Conservation (phyloP, 1,140 invertebrate genomes). For the Cotesia vestalis region DNA sequence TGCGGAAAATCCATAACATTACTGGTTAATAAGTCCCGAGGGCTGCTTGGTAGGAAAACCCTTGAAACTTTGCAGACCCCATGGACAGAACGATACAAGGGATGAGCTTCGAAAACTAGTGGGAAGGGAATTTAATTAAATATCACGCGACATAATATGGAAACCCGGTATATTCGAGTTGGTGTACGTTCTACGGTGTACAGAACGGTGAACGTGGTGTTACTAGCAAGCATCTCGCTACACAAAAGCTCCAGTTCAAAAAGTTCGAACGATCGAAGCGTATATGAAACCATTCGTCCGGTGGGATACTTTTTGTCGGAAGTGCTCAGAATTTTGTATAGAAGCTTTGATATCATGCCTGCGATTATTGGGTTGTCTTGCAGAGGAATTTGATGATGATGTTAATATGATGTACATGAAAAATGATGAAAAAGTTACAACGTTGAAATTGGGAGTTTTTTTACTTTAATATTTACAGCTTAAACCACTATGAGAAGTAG, state of each 20-base stretch:
- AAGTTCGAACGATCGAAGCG: constrained; percentile 44
- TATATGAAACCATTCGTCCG: not conserved
- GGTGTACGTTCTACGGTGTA: not conserved
- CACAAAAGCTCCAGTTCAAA: constrained; percentile 37
- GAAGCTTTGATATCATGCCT: constrained; percentile 40
- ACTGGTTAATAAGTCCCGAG: constrained; percentile 51
- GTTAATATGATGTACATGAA: not conserved
- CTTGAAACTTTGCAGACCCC: constrained; percentile 56
- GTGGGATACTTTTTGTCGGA: constrained; percentile 29
- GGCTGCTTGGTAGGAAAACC: constrained; percentile 40
- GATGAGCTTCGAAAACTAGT: constrained; percentile 28
- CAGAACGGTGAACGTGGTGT: constrained; percentile 36
- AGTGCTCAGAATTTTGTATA: constrained; percentile 36
- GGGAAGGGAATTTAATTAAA: constrained; percentile 56
- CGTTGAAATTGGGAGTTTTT: no score
- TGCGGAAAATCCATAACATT: constrained; percentile 42
- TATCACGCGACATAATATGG: constrained; percentile 56
- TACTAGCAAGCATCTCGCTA: constrained; percentile 43
- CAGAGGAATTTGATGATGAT: not conserved
- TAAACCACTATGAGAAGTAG: no score
- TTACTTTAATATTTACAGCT: no score
- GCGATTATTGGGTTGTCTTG: not conserved
- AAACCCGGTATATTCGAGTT: constrained; percentile 3
- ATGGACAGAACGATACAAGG: constrained; percentile 37
- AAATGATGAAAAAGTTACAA: no score